These are phyloP conservation scores for Podarcis siculus DNA, from an alignment of 2,797 vertebrate genomes.

Conservation along the genomic window DNA sequence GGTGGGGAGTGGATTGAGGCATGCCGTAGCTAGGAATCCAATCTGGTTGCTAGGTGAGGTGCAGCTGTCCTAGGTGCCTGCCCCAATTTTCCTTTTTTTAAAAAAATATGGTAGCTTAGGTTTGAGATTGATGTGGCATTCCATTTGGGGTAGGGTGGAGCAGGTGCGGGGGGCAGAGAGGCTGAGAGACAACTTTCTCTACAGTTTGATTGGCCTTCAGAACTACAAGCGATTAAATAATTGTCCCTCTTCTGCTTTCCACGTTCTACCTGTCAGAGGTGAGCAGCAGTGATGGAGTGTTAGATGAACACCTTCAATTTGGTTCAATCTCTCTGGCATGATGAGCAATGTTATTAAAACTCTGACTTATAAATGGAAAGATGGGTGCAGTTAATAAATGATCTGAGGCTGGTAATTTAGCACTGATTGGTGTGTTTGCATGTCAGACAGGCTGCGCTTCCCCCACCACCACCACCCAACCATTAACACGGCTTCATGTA, in stretches of 20 bases:
- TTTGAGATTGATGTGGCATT: not conserved
- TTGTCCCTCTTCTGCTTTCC: constrained; percentile 28
- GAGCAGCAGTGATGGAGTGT: constrained; percentile 15
- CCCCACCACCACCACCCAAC: constrained; percentile 9
- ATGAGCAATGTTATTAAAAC: constrained; percentile 56
- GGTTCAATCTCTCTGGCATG: constrained; percentile 43
- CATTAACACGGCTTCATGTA: not conserved
- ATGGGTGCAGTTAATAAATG: constrained; percentile 42
- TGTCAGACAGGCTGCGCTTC: constrained; percentile 36
- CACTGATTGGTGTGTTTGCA: constrained; percentile 40
- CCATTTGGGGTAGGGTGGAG: constrained; percentile 5
- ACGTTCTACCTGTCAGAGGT: constrained; percentile 31
- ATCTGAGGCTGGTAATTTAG: constrained; percentile 43
- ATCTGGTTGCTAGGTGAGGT: too few species aligned
- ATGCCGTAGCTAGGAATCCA: not conserved
- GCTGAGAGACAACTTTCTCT: not conserved
- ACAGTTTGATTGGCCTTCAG: constrained; percentile 43
- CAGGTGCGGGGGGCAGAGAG: not conserved
- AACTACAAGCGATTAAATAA: constrained; percentile 58
- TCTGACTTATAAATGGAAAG: constrained; percentile 22
- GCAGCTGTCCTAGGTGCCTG: rapidly evolving
- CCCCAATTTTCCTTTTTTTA: not conserved
- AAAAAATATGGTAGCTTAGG: not conserved
- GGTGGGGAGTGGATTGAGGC: too few species aligned
- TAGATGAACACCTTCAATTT: constrained; percentile 57